A percentile compares a stretch with the other conserved stretches of the same genome.
Evolutionary conservation across 2,888 invertebrate genomes (phyloP).

Genomic region (Physocephala rufipes): DNA sequence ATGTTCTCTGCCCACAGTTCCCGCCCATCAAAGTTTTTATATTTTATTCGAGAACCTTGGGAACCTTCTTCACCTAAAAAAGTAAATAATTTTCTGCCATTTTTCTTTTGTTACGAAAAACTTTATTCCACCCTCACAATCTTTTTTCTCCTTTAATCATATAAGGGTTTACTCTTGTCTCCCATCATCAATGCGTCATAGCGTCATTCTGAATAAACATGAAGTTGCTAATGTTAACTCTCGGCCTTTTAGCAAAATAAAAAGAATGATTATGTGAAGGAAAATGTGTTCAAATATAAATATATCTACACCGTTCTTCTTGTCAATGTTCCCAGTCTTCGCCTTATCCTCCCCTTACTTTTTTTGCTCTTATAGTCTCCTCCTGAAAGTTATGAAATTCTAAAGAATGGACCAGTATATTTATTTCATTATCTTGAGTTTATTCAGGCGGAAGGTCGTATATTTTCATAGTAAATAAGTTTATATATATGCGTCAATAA

Average conservation of each 20-base stretch:
- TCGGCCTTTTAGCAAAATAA: not conserved
- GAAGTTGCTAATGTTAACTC: not conserved
- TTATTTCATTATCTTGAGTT: conserved; percentile 46
- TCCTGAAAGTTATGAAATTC: conserved; percentile 31
- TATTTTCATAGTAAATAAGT: conserved; percentile 46
- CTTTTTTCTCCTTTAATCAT: not conserved
- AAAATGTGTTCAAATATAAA: conserved; percentile 25
- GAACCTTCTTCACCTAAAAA: no score
- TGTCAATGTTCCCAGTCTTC: no score
- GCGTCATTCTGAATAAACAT: conserved; percentile 14
- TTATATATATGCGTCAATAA: no score
- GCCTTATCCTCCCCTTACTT: no score
- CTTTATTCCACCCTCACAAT: not conserved
- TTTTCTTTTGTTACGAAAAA: no score
- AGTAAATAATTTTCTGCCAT: no score
- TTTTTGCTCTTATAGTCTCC: not conserved
- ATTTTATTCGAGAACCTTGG: no score
- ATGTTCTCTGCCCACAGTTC: not conserved
- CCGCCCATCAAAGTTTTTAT: not conserved
- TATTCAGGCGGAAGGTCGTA: conserved; percentile 49
- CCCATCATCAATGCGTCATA: not conserved
- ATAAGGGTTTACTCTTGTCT: conserved; percentile 5
- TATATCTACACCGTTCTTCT: no score
- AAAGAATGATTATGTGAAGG: not conserved
- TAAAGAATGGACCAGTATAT: no score